phyloP scores from a whole-genome alignment of 1,140 invertebrate species.

The Cherax destructor region DNA sequence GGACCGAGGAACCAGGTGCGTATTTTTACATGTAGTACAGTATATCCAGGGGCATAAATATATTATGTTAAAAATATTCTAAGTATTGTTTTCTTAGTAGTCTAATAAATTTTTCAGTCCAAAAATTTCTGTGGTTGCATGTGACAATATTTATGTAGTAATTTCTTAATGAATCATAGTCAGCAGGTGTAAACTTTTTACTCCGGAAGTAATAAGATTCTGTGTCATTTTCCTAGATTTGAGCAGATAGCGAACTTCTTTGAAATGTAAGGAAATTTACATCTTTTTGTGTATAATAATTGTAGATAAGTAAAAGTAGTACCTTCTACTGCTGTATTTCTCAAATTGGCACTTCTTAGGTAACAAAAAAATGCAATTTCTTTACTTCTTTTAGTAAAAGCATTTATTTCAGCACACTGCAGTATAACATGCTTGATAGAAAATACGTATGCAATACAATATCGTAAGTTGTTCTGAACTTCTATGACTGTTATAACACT shows the following conservation, averaged over 20 bases:
- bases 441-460: not conserved
- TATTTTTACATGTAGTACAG: not conserved
- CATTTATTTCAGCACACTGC: not conserved
- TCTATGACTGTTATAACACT: not conserved
- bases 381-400: not conserved
- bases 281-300: slow-evolving; percentile 11
- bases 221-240: slow-evolving; percentile 60
- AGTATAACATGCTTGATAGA: not conserved
- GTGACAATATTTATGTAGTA: not conserved
- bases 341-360: not conserved
- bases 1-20: slow-evolving; percentile 52
- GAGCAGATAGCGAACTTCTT: slow-evolving; percentile 66
- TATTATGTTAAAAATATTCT: not conserved
- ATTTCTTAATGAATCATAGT: not conserved
- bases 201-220: slow-evolving; percentile 30
- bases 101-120: not conserved
- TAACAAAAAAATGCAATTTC: slow-evolving; percentile 1
- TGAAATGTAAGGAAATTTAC: slow-evolving; percentile 56
- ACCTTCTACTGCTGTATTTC: not conserved
- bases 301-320: slow-evolving; percentile 27
- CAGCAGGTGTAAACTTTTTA: not conserved
- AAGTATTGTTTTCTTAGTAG: not conserved
- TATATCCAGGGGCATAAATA: not conserved
- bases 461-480: not conserved
- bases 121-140: not conserved